Conservation (phyloP, 2,113 vertebrate genomes). For the Podilymbus podiceps region DNA sequence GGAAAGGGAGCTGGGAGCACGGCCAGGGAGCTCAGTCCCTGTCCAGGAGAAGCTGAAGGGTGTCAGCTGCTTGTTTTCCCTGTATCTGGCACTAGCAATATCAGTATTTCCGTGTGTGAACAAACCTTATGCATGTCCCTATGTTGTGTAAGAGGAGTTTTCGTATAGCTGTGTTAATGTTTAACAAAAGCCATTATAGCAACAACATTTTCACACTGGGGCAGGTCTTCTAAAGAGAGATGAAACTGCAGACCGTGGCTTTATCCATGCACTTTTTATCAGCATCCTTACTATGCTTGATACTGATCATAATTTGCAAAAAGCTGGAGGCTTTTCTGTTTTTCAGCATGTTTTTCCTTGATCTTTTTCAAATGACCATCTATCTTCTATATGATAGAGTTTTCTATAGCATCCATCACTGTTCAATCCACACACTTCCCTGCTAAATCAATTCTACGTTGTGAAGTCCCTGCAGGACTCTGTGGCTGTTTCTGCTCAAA, state of each 20-base stretch:
- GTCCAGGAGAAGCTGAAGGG: background rate
- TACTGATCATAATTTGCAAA: slow-evolving; percentile 1
- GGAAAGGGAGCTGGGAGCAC: background rate
- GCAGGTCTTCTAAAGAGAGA: background rate
- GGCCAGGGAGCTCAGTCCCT: accelerated
- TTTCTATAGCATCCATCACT: slow-evolving; percentile 52
- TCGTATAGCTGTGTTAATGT: background rate
- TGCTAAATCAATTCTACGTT: slow-evolving; percentile 46
- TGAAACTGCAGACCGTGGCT: background rate
- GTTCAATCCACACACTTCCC: slow-evolving; percentile 30
- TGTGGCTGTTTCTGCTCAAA: slow-evolving; percentile 52
- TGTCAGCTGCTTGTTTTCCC: background rate
- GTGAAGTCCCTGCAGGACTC: slow-evolving; percentile 32
- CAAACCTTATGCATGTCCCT: background rate
- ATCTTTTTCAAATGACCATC: slow-evolving; percentile 47
- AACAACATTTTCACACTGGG: background rate
- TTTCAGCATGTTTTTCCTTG: slow-evolving; percentile 27
- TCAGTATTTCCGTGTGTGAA: background rate
- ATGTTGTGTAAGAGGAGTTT: background rate
- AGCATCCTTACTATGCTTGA: background rate
- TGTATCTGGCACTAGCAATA: background rate
- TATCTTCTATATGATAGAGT: slow-evolving; percentile 19
- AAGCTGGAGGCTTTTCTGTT: background rate
- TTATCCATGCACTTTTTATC: background rate
- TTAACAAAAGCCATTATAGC: background rate